Evolutionary conservation across 2,888 invertebrate species (phyloP).

Genomic region (Eilema caniola): DNA sequence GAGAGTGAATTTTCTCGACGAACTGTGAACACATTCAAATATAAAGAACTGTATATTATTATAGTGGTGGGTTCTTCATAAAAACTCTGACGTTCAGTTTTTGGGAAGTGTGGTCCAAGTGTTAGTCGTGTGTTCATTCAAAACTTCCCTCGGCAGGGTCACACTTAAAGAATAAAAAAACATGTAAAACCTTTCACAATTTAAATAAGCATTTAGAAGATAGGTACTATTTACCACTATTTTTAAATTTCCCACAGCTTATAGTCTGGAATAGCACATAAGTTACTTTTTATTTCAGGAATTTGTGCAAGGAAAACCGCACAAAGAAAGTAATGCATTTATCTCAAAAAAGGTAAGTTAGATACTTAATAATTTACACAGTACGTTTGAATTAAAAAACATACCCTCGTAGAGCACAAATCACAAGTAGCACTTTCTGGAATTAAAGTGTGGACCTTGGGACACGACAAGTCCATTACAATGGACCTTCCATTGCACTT

Average conservation of each 20-base stretch:
- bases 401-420: slow-evolving; percentile 20
- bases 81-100: too few species aligned
- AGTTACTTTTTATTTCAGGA: neutral
- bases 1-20: too few species aligned
- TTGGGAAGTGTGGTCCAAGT: neutral
- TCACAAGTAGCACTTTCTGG: slow-evolving; percentile 39
- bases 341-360: neutral
- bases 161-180: too few species aligned
- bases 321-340: too few species aligned
- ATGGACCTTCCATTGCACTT: slow-evolving; percentile 63
- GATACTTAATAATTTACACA: neutral
- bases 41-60: neutral
- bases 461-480: slow-evolving; percentile 72
- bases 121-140: too few species aligned
- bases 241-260: too few species aligned
- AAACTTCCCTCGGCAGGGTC: too few species aligned
- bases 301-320: too few species aligned
- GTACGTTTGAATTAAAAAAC: slow-evolving; percentile 15
- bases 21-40: neutral
- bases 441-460: slow-evolving; percentile 46
- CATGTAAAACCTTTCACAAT: too few species aligned
- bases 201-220: too few species aligned
- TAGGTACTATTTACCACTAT: too few species aligned
- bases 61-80: neutral
- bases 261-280: too few species aligned